These are phyloP conservation scores for Platyrinchus mystaceus DNA, from an alignment of 2,797 vertebrate species.

Conservation along the genomic window DNA sequence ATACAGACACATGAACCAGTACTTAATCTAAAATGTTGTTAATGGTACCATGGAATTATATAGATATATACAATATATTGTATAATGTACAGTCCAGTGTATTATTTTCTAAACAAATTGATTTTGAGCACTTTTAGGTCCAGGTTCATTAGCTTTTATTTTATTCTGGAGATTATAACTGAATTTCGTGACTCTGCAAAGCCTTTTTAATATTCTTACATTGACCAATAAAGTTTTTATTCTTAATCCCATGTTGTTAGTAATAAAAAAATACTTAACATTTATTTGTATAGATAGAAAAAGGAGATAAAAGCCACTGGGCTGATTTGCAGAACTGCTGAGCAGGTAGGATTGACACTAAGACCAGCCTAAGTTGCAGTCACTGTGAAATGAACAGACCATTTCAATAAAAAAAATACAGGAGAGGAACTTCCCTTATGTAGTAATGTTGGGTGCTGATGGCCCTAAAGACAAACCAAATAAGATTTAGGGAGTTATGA, in stretches of 20 bases:
- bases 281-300: not conserved
- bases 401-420: no score
- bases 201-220: not conserved
- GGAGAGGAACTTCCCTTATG: not conserved
- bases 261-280: not conserved
- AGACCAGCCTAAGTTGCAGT: not conserved
- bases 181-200: not conserved
- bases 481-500: not conserved
- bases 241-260: not conserved
- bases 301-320: not conserved
- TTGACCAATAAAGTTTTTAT: not conserved
- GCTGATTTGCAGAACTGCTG: not conserved
- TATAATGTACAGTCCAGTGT: not conserved
- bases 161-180: not conserved
- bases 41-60: not conserved
- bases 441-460: not conserved
- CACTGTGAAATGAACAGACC: not conserved
- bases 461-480: not conserved
- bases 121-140: conserved; percentile 31
- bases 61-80: no score
- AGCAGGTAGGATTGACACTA: not conserved
- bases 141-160: conserved; percentile 5
- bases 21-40: conserved; percentile 6
- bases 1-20: conserved; percentile 4
- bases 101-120: conserved; percentile 53